phyloP scores from a whole-genome alignment of 2,797 vertebrate genomes.

The Oreonectes daqikongensis region DNA sequence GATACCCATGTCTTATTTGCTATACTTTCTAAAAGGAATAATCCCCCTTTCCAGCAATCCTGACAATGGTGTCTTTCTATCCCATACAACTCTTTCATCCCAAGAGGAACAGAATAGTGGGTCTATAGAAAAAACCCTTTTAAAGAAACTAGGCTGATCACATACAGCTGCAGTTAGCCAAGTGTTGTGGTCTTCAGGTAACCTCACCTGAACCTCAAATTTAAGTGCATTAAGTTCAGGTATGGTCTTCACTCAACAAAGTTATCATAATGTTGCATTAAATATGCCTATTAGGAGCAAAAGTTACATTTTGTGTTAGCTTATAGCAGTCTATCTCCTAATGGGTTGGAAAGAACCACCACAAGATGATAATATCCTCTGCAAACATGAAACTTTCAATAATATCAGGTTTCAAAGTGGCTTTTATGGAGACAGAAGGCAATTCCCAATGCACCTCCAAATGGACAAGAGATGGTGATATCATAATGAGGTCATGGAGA shows the following conservation, averaged over 20 bases:
- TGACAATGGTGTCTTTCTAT: conserved; percentile 45
- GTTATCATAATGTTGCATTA: no score
- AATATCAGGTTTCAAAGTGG: conserved; percentile 52
- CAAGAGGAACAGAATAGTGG: neutral
- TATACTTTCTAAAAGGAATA: neutral
- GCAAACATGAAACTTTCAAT: conserved; percentile 55
- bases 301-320: no score
- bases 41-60: neutral
- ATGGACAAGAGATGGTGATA: conserved; percentile 46
- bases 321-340: no score
- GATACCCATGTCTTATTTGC: neutral
- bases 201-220: neutral
- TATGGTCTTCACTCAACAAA: neutral
- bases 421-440: conserved; percentile 33
- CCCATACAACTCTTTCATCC: conserved; percentile 36
- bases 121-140: conserved; percentile 21
- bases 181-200: neutral
- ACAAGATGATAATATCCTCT: conserved; percentile 39
- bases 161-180: neutral
- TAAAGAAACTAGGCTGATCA: conserved; percentile 30
- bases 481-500: conserved; percentile 35
- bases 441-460: conserved; percentile 21
- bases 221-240: neutral
- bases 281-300: no score
- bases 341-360: no score